Conservation (phyloP, 2,888 invertebrate genomes). For the Caenorhabditis sp. region DNA sequence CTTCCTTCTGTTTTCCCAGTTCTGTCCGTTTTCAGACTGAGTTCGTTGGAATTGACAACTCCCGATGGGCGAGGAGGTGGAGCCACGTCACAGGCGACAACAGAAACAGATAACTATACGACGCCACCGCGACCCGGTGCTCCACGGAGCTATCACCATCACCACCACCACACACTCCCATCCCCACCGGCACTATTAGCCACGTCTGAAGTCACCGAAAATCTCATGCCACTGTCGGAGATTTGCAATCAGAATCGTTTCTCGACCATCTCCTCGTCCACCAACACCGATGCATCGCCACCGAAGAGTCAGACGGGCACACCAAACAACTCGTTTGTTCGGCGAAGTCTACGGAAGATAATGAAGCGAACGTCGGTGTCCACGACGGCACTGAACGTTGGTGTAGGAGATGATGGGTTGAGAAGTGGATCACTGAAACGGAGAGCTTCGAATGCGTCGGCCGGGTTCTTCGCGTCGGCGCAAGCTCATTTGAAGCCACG, state of each 20-base stretch:
- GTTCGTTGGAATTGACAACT: conserved; percentile 29
- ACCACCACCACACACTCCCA: neutral
- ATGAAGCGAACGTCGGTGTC: conserved; percentile 58
- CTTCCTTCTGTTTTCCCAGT: conserved; percentile 27
- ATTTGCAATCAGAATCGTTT: conserved; percentile 48
- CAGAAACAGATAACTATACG: neutral
- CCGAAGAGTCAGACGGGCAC: conserved; percentile 12
- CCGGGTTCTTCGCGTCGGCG: conserved; percentile 59
- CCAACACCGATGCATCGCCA: conserved; percentile 45
- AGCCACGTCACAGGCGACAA: neutral
- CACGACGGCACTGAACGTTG: conserved; percentile 36
- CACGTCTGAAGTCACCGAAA: conserved; percentile 22
- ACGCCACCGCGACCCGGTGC: neutral
- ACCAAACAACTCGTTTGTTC: conserved; percentile 49
- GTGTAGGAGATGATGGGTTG: conserved; percentile 39
- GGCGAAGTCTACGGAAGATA: conserved; percentile 60
- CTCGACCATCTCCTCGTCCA: conserved; percentile 46
- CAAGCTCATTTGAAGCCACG: conserved; percentile 59
- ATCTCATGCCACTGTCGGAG: conserved; percentile 58
- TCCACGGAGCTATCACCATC: neutral
- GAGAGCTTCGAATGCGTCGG: conserved; percentile 57
- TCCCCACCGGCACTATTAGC: conserved; percentile 42
- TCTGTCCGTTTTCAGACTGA: conserved; percentile 57
- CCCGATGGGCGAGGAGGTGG: conserved; percentile 29
- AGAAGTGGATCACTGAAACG: conserved; percentile 52